Evolutionary conservation across 2,113 vertebrate genomes (phyloP).

Genomic region (Caloenas nicobarica): DNA sequence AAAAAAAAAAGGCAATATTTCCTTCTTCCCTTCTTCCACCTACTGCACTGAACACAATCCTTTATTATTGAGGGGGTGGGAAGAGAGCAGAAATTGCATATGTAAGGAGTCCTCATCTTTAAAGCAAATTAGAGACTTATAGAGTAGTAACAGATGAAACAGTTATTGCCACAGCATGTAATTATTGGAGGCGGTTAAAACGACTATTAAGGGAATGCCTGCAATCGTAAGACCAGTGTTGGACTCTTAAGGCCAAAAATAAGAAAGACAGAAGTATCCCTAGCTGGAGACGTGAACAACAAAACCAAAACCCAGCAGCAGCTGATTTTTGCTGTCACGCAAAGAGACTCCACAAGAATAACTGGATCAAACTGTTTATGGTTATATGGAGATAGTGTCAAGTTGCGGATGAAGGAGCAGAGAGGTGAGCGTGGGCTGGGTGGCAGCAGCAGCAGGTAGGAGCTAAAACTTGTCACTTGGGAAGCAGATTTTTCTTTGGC

Average conservation of each 20-base stretch:
- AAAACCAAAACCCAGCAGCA: background rate
- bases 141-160: background rate
- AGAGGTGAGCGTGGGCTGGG: too few relatives aligned
- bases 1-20: background rate
- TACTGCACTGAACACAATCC: background rate
- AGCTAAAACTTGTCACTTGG: background rate
- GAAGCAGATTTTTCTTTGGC: background rate
- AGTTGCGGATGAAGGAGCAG: background rate
- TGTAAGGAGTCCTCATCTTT: background rate
- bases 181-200: background rate
- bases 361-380: background rate
- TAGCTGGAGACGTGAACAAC: background rate
- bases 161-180: background rate
- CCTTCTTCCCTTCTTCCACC: background rate
- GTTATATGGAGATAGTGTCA: background rate
- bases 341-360: background rate
- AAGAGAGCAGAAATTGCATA: background rate
- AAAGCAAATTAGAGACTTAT: background rate
- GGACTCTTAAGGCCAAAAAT: background rate
- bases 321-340: background rate
- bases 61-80: accelerated
- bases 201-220: background rate
- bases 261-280: background rate
- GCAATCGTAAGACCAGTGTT: background rate
- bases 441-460: too few relatives aligned